phyloP scores from a whole-genome alignment of 37 sponge, comb jelly and placozoan species.

The Oopsacas minuta region DNA sequence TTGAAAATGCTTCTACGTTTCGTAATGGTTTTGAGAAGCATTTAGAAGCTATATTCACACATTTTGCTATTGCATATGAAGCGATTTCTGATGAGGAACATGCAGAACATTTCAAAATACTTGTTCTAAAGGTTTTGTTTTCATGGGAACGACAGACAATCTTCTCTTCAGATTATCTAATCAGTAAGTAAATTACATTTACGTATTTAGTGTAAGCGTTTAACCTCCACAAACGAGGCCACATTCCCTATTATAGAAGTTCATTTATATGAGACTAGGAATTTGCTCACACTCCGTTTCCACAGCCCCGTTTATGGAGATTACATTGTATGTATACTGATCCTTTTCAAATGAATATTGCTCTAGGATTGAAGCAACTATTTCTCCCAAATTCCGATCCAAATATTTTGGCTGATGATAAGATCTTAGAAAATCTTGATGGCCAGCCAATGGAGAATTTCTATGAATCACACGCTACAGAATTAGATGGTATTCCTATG shows the following conservation, averaged over 20 bases:
- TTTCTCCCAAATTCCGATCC: neutral
- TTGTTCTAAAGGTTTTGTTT: neutral
- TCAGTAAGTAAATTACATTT: neutral
- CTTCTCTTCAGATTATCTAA: neutral
- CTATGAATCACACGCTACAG: neutral
- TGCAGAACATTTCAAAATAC: conserved; percentile 11
- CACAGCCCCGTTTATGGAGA: too few relatives aligned
- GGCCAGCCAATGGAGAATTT: neutral
- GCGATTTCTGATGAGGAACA: neutral
- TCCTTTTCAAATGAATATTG: too few relatives aligned
- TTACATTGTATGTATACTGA: neutral
- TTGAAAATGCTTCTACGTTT: conserved; percentile 43
- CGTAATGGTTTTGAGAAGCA: conserved; percentile 44
- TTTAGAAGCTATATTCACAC: neutral
- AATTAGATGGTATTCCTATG: neutral
- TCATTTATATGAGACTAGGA: too few relatives aligned
- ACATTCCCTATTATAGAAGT: too few relatives aligned
- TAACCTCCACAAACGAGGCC: too few relatives aligned
- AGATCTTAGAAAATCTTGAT: neutral
- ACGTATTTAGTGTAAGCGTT: neutral
- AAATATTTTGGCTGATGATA: neutral
- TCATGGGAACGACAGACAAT: neutral
- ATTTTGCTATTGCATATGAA: neutral
- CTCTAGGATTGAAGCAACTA: neutral
- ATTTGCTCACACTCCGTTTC: too few relatives aligned